Evolutionary conservation across 2,113 vertebrate species (phyloP).

Genomic region (Condylura cristata): DNA sequence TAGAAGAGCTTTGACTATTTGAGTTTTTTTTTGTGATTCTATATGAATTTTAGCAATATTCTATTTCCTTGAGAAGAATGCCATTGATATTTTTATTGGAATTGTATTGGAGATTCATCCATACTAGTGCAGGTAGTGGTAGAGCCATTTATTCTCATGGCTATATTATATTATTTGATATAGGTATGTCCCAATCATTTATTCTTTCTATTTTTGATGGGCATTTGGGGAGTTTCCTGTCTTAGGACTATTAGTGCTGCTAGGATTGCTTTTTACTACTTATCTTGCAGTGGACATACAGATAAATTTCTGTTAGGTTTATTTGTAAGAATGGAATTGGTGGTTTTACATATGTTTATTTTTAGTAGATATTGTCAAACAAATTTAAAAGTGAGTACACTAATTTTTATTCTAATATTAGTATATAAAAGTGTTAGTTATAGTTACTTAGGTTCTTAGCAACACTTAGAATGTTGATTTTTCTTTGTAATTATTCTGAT

Average conservation of each 20-base stretch:
- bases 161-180: background rate
- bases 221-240: background rate
- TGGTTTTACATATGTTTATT: background rate
- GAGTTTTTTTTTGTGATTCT: no score
- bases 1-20: no score
- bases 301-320: background rate
- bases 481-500: background rate
- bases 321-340: background rate
- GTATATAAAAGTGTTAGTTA: background rate
- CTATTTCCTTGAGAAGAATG: no score
- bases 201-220: background rate
- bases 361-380: background rate
- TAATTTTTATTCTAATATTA: background rate
- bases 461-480: background rate
- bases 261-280: background rate
- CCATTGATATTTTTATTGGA: no score
- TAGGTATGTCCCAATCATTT: background rate
- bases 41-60: no score
- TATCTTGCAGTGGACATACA: background rate
- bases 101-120: background rate
- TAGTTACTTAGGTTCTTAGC: background rate
- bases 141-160: background rate
- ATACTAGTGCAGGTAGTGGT: background rate
- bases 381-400: background rate
- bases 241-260: background rate